phyloP scores from a whole-genome alignment of 1,140 invertebrate species.

The Trichonephila clavipes region DNA sequence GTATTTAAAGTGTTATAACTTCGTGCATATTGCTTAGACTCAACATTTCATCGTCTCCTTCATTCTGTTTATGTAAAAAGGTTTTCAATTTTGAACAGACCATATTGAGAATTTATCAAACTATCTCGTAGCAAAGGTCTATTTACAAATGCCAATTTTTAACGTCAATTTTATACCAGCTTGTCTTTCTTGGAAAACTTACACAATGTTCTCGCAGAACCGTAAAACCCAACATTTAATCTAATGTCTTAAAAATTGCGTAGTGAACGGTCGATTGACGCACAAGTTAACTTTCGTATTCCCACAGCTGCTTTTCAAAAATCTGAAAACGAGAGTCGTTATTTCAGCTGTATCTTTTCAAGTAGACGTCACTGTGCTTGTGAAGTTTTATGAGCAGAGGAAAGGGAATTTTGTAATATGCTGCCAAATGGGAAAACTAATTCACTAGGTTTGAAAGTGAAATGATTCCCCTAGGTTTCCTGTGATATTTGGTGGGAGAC shows the following conservation, averaged over 20 bases:
- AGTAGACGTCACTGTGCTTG: not conserved
- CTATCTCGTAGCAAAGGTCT: too few relatives aligned
- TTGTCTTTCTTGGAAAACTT: not conserved
- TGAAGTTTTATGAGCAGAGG: not conserved
- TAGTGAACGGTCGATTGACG: slow-evolving; percentile 11
- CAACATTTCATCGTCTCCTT: too few relatives aligned
- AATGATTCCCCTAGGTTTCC: not conserved
- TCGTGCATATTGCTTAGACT: too few relatives aligned
- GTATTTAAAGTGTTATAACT: too few relatives aligned
- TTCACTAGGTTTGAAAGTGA: slow-evolving; percentile 1
- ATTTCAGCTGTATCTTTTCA: slow-evolving; percentile 16
- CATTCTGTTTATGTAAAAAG: too few relatives aligned
- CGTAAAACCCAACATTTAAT: not conserved
- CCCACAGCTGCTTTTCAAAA: not conserved
- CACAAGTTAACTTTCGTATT: not conserved
- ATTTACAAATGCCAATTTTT: not conserved
- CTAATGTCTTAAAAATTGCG: slow-evolving; percentile 38
- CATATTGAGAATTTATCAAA: too few relatives aligned
- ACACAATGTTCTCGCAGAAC: not conserved
- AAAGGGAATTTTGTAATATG: not conserved
- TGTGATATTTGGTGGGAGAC: not conserved
- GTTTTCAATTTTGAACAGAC: too few relatives aligned
- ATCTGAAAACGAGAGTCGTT: not conserved
- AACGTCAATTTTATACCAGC: not conserved
- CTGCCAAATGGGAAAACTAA: not conserved